These are phyloP conservation scores for Notolabrus celidotus DNA, from an alignment of 2,797 vertebrate species.

Conservation along the genomic window DNA sequence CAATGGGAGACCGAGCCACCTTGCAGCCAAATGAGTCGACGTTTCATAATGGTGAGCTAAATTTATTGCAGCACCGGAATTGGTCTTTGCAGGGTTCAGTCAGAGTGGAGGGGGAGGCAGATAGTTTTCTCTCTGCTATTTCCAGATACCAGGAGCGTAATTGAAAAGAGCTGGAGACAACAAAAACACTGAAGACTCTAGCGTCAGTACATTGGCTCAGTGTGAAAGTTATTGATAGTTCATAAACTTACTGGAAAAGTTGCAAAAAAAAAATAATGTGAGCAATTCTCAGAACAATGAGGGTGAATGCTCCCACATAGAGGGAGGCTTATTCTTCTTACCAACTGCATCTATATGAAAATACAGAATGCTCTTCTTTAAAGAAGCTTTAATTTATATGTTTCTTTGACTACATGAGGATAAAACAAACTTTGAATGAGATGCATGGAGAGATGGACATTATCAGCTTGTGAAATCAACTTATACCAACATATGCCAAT, in stretches of 20 bases:
- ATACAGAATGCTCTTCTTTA: too few species aligned
- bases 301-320: slow-evolving; percentile 12
- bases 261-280: slow-evolving; percentile 21
- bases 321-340: slow-evolving; percentile 1
- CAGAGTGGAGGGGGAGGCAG: slow-evolving; percentile 33
- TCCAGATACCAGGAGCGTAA: slow-evolving; percentile 50
- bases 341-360: too few species aligned
- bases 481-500: too few species aligned
- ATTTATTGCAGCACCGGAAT: slow-evolving; percentile 54
- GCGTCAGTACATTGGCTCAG: slow-evolving; percentile 22
- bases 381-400: too few species aligned
- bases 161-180: slow-evolving; percentile 41
- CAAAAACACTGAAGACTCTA: slow-evolving; percentile 32
- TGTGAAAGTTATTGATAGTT: slow-evolving; percentile 16
- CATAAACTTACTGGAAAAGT: slow-evolving; percentile 33
- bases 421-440: too few species aligned
- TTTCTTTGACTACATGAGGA: too few species aligned
- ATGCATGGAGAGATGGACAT: too few species aligned
- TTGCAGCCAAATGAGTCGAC: slow-evolving; percentile 55
- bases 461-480: too few species aligned
- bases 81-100: slow-evolving; percentile 46
- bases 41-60: slow-evolving; percentile 67
- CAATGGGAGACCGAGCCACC: slow-evolving; percentile 56
- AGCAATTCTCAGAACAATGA: slow-evolving; percentile 15
- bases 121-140: slow-evolving; percentile 54